Evolutionary conservation across 2,113 vertebrate species (phyloP).

Genomic region (Gorsachius goisagi): DNA sequence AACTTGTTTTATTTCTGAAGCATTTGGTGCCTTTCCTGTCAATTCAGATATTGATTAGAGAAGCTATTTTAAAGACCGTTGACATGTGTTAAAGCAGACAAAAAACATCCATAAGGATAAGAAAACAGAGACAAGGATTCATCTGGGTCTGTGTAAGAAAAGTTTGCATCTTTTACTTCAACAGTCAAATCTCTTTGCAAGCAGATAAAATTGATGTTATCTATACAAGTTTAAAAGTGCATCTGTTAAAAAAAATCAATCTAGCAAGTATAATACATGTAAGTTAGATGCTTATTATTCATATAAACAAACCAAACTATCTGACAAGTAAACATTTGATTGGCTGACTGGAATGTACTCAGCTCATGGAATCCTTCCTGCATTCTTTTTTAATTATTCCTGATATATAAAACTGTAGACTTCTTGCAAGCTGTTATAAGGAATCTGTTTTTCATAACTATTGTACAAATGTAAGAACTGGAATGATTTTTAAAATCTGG

Average conservation of each 20-base stretch:
- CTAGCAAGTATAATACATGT: neutral
- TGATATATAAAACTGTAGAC: neutral
- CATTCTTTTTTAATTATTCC: conserved; percentile 18
- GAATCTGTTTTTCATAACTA: neutral
- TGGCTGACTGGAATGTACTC: neutral
- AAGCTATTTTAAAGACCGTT: neutral
- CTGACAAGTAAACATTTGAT: neutral
- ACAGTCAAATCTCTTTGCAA: neutral
- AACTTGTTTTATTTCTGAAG: conserved; percentile 24
- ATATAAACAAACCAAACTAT: neutral
- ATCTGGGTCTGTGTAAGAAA: neutral
- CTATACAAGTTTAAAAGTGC: neutral
- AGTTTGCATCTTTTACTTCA: neutral
- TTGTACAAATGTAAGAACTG: neutral
- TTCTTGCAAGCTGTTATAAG: neutral
- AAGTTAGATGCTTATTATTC: neutral
- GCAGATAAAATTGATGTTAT: neutral
- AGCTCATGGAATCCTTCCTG: neutral
- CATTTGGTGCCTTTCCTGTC: conserved; percentile 8
- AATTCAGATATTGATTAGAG: neutral
- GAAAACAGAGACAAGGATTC: neutral
- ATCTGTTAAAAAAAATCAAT: neutral
- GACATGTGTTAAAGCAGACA: neutral
- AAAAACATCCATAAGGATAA: neutral
- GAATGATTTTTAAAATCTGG: neutral